Percentiles rank a stretch among this genome's conserved stretches.
These are phyloP conservation scores for Clanis bilineata DNA, from an alignment of 2,888 invertebrate genomes.

Conservation along the genomic window DNA sequence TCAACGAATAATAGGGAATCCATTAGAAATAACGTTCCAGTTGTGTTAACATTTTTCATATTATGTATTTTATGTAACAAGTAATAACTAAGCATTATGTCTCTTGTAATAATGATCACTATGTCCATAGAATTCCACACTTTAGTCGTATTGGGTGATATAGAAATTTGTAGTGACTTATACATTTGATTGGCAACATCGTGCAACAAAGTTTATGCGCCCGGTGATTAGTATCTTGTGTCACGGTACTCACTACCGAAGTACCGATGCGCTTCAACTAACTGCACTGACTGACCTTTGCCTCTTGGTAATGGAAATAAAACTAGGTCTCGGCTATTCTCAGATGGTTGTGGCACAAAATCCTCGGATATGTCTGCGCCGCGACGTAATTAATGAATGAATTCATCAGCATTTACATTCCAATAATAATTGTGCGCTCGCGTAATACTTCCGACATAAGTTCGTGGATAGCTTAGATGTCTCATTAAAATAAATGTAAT, in stretches of 20 bases:
- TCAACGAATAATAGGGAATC: too few relatives aligned
- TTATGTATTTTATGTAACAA: too few relatives aligned
- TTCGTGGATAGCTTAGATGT: neutral
- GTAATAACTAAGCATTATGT: too few relatives aligned
- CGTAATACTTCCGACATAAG: neutral
- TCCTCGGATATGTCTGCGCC: slow-evolving; percentile 25
- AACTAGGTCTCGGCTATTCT: slow-evolving; percentile 57
- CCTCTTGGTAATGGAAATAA: slow-evolving; percentile 42
- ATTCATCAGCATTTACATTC: slow-evolving; percentile 6
- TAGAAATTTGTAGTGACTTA: too few relatives aligned
- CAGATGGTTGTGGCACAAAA: slow-evolving; percentile 45
- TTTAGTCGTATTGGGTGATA: too few relatives aligned
- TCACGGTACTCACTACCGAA: slow-evolving; percentile 24
- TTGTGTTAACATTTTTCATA: too few relatives aligned
- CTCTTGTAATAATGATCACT: too few relatives aligned
- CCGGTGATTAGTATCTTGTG: too few relatives aligned
- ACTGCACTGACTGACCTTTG: slow-evolving; percentile 52
- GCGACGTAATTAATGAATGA: slow-evolving; percentile 12
- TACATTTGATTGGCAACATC: slow-evolving; percentile 35
- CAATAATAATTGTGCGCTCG: neutral
- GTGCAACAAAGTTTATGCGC: slow-evolving; percentile 54
- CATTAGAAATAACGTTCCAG: too few relatives aligned
- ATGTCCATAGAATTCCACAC: too few relatives aligned
- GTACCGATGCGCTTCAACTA: slow-evolving; percentile 37
- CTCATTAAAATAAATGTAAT: too few relatives aligned